Conservation (phyloP, 2,888 invertebrate species). For the Maniola hyperantus region DNA sequence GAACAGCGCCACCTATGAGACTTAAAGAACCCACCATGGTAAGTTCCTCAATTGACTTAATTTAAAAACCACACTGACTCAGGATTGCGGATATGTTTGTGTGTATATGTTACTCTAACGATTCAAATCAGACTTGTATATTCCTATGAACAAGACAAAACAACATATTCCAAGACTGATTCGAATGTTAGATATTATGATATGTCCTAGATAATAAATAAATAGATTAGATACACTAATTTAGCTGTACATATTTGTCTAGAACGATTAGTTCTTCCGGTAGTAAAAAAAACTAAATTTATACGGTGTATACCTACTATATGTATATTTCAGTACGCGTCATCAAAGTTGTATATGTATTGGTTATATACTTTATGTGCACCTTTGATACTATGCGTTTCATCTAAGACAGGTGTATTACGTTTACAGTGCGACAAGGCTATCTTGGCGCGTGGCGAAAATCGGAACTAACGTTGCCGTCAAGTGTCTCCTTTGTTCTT, state of each 20-base stretch:
- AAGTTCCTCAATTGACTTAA: too few relatives aligned
- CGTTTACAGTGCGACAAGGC: too few relatives aligned
- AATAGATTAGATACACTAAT: slow-evolving; percentile 27
- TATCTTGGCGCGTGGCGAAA: too few relatives aligned
- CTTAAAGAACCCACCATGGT: too few relatives aligned
- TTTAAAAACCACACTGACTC: neutral
- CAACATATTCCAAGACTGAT: slow-evolving; percentile 25
- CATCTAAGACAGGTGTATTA: too few relatives aligned
- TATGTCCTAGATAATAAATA: slow-evolving; percentile 2
- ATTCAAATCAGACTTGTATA: slow-evolving; percentile 30
- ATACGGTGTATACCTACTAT: neutral
- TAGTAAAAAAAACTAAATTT: slow-evolving; percentile 32
- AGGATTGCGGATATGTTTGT: neutral
- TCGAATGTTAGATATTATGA: slow-evolving; percentile 20
- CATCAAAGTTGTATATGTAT: too few relatives aligned
- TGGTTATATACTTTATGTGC: too few relatives aligned
- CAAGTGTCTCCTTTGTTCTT: too few relatives aligned
- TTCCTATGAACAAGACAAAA: slow-evolving; percentile 21
- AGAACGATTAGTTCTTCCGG: slow-evolving; percentile 36
- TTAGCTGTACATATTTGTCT: slow-evolving; percentile 41
- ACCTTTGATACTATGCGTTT: too few relatives aligned
- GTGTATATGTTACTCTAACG: slow-evolving; percentile 6
- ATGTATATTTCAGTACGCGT: too few relatives aligned
- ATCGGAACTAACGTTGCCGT: too few relatives aligned
- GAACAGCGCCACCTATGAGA: too few relatives aligned